Conservation (phyloP, 1,140 invertebrate genomes). For the Triops cancriformis region DNA sequence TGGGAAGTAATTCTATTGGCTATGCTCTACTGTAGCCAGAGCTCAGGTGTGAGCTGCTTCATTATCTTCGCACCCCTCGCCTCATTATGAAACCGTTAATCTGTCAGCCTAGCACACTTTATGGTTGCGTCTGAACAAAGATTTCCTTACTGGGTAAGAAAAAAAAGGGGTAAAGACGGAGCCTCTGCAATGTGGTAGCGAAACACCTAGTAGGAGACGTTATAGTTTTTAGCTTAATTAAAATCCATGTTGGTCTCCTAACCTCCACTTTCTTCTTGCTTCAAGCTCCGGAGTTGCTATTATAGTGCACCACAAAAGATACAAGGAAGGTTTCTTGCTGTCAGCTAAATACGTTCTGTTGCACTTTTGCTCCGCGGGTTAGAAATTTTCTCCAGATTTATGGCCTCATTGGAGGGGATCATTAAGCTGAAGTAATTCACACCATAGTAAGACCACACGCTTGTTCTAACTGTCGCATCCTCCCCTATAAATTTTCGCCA, state of each 20-base stretch:
- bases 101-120: constrained; percentile 4
- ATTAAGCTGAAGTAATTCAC: constrained; percentile 1
- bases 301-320: neutral
- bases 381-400: neutral
- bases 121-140: constrained; percentile 13
- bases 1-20: constrained; percentile 5
- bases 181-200: neutral
- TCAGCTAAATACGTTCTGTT: neutral
- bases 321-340: neutral
- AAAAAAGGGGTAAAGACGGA: neutral
- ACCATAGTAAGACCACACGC: neutral
- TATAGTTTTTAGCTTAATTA: constrained; percentile 11
- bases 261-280: neutral
- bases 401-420: neutral
- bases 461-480: constrained; percentile 9
- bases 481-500: neutral
- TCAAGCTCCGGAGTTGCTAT: neutral
- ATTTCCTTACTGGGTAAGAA: neutral
- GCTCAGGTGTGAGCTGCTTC: neutral
- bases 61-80: constrained; percentile 1
- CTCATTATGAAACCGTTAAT: constrained; percentile 11
- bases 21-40: neutral
- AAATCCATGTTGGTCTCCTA: neutral
- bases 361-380: neutral
- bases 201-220: neutral